Base-by-base conservation (phyloP, 2,888 invertebrate species). In the Xanthorhoe designata region DNA sequence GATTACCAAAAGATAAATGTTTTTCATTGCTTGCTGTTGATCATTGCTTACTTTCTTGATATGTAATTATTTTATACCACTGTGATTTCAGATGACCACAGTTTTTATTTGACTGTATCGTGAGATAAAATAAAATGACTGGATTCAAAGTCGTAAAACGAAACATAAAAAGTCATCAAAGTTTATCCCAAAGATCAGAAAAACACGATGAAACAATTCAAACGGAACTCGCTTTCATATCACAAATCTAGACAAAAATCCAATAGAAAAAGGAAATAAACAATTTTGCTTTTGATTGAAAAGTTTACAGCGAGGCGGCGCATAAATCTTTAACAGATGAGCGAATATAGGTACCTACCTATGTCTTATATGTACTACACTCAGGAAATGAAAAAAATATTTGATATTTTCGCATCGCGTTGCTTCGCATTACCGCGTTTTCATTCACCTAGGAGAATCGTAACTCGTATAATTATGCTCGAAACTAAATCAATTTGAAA, bases 241-340 rank as follows among this genome's bases (percentile, higher is more conserved):
- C 45, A 61, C 50, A 50, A 7, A 15, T 35, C 13, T 42, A 32
- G 32, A 51, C 42, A 56, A 55, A 75, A 73, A 76, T 55, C 69
- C 71, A 64, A 68, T 69, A 67, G 61, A 70, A 68, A 67, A 63
- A 66, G 71, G 75, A 76, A 72, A 75, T 74, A 79, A 80, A 82
- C 75, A 78, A 73, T 80, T 76, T 78, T 72, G 32, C 74, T 65
- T 59, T 19, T 65, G 45, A 35, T 68, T 70, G 70, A 70, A 72
- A 64, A 61, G 72, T 70, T 74, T 62, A 72, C 66, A 65, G 70
- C 70, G 64, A 60, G 70, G 66, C 62, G 72, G 18, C 78, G 82
- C 78, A 86, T 86, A 85, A 82, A 87, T 87, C 81, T 86, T 84
- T 86, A 8, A 84, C 77, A 79, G 73, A 85, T 82, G 80, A 86